Conservation (phyloP, 2,113 vertebrate genomes). For the Cercopithecus mona region DNA sequence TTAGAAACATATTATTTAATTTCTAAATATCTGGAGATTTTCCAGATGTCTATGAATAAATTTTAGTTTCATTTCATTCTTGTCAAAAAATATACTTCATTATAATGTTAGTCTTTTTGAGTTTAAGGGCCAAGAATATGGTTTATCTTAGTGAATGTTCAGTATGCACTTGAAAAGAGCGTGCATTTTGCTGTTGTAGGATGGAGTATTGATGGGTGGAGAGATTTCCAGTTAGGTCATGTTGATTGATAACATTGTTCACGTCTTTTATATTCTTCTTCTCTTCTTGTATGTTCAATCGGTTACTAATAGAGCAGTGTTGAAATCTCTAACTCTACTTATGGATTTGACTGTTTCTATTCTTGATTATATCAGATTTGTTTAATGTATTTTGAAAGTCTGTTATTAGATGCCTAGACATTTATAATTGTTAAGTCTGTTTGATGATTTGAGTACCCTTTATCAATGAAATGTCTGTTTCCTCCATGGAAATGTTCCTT, state of each 20-base stretch:
- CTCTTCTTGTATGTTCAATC: background rate
- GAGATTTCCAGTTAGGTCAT: background rate
- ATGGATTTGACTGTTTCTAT: background rate
- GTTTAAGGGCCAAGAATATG: constrained; percentile 3
- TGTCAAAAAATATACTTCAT: background rate
- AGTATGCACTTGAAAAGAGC: background rate
- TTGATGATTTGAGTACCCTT: background rate
- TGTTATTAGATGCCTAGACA: background rate
- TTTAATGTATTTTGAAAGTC: background rate
- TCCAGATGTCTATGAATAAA: background rate
- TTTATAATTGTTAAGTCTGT: background rate
- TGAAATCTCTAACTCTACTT: background rate
- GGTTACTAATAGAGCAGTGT: background rate
- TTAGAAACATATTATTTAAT: background rate
- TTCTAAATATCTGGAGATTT: background rate
- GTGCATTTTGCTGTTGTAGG: background rate
- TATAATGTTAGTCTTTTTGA: background rate
- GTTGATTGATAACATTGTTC: background rate
- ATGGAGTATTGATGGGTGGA: background rate
- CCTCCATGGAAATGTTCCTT: background rate
- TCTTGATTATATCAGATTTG: background rate
- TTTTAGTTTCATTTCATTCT: constrained; percentile 13
- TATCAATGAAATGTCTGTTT: background rate
- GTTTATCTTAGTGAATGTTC: background rate
- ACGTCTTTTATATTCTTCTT: background rate